Evolutionary conservation across 2,797 vertebrate species (phyloP).

Genomic region (Diceros bicornis): DNA sequence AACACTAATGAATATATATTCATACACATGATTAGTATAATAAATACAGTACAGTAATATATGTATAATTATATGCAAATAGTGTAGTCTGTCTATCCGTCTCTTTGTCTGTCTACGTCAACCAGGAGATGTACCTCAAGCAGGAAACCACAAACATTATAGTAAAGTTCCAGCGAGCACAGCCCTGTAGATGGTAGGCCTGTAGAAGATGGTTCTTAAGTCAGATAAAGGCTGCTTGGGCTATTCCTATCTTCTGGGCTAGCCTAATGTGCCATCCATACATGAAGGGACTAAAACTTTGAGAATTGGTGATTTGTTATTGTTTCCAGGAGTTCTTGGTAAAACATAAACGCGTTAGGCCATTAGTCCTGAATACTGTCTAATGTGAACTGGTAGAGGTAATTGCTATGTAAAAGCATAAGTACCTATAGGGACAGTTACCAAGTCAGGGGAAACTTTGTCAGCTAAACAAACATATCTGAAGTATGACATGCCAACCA

Average conservation of each 20-base stretch:
- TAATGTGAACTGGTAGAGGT: background rate
- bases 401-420: too few relatives aligned
- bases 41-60: rapidly evolving
- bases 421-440: too few relatives aligned
- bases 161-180: background rate
- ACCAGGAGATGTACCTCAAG: too few relatives aligned
- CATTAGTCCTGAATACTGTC: rapidly evolving
- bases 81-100: too few relatives aligned
- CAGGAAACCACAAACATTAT: background rate
- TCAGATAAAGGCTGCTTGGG: background rate
- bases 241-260: background rate
- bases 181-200: background rate
- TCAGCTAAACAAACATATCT: too few relatives aligned
- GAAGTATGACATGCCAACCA: too few relatives aligned
- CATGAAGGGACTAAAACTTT: rapidly evolving
- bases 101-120: background rate
- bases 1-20: background rate
- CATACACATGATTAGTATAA: too few relatives aligned
- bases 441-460: too few relatives aligned
- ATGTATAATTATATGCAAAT: background rate
- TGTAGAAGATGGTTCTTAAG: background rate
- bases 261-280: background rate
- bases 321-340: background rate
- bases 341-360: too few relatives aligned
- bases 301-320: rapidly evolving